A percentile compares a stretch with the other conserved stretches of the same genome.
Conservation (phyloP, 53 echinoderm and acorn worm species). For the Antedon mediterranea region DNA sequence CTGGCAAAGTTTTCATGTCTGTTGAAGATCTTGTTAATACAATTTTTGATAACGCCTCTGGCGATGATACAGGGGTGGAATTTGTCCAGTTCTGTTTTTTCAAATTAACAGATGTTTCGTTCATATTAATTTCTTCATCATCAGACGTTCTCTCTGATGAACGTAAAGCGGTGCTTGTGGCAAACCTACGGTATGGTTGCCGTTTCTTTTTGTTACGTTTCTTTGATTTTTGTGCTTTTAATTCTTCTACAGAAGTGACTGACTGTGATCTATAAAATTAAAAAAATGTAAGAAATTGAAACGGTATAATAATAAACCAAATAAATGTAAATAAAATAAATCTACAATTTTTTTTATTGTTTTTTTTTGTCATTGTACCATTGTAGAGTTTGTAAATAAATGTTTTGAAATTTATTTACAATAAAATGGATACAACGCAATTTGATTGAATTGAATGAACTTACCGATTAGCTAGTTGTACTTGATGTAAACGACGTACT, state of each 20-base stretch:
- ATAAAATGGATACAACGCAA: too few species aligned
- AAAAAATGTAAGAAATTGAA: too few species aligned
- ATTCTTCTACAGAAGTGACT: background rate
- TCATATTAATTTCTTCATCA: background rate
- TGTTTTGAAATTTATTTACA: too few species aligned
- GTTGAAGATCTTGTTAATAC: background rate
- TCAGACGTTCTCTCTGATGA: background rate
- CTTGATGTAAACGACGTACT: slow-evolving; percentile 44
- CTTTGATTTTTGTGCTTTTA: background rate
- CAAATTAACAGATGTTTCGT: background rate
- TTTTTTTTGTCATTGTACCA: too few species aligned
- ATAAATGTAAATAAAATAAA: too few species aligned
- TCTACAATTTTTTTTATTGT: too few species aligned
- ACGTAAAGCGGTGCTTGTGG: background rate
- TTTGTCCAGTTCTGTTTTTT: background rate
- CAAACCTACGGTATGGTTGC: background rate
- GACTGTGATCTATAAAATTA: background rate
- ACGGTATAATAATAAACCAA: too few species aligned
- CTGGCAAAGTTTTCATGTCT: background rate
- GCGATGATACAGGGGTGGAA: background rate
- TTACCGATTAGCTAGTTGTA: slow-evolving; percentile 3
- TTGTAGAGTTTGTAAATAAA: too few species aligned
- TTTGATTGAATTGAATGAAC: too few species aligned
- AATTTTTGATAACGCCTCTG: background rate
- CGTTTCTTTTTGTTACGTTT: background rate